Evolutionary conservation across 1,140 invertebrate species (phyloP), one percentile per base, ranked within the genome.

Genomic region (Drosophila eugracilis): DNA sequence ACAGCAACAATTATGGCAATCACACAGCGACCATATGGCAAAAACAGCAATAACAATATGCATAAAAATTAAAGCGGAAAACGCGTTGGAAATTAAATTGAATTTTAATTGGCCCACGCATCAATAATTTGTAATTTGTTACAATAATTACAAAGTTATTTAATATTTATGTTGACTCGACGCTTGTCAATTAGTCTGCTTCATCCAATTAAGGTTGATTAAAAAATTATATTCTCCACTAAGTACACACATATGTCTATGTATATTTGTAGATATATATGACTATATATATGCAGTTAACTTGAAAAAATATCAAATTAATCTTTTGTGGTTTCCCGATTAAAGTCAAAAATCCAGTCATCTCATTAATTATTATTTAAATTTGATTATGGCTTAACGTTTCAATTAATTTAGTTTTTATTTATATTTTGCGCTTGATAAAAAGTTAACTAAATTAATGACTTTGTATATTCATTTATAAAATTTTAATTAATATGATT

Each of bases 91-190:
- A 67, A 63, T 86, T 81, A 88, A 86, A 86, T 78, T 65, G 36
- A 54, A 88, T 71, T 86, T 81, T 81, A 88, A 86, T 86, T 86
- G 81, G 74, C 69, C 81, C 57, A 50, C 65, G 81, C 80, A 70
- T 76, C 62, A 88, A 88, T 86, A 78, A 81, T 59, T 62, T 75
- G 47, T 69, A 55, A 75, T 75, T 84, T 77, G 45, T 63, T 60
- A 57, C 62, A 65, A 78, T 77, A 78, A 86, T 86, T 71, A 57
- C 63, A 86, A 75, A 67, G 62, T 88, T 86, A 85, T 69, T 71
- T 71, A 88, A 71, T 78, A 81, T 88, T 78, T 86, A 81, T 66
- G 75, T 66, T 60, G 65, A 69, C 57, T 73, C 55, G 47, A n/a
- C 66, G 73, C 77, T 47, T 86, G 81, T 88, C 83, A 86, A 86